phyloP scores from a whole-genome alignment of 1,140 invertebrate species.

The Ganaspis sp. region DNA sequence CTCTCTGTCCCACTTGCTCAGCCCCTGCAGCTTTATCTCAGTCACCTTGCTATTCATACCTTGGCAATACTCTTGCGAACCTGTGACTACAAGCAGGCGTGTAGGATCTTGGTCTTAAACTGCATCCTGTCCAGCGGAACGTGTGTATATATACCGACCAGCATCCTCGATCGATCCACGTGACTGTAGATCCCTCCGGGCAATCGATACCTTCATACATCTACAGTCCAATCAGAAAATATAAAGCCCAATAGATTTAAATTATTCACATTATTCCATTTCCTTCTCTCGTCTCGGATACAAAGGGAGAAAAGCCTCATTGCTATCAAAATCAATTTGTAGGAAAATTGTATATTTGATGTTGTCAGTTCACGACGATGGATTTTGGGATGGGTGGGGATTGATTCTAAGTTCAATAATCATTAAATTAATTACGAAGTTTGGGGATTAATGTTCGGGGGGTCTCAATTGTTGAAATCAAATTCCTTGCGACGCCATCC shows the following conservation, averaged over 20 bases:
- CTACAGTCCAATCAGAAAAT: conserved; percentile 39
- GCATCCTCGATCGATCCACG: conserved; percentile 47
- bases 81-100: conserved; percentile 52
- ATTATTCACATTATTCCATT: background rate
- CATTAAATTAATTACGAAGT: no score
- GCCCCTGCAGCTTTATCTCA: conserved; percentile 40
- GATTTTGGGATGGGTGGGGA: no score
- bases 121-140: conserved; percentile 51
- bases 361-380: no score
- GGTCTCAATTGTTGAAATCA: no score
- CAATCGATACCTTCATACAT: conserved; percentile 44
- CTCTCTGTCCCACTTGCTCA: conserved; percentile 35
- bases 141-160: background rate
- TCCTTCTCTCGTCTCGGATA: no score
- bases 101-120: conserved; percentile 54
- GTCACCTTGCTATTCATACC: conserved; percentile 48
- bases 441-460: no score
- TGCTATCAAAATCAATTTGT: no score
- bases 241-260: background rate
- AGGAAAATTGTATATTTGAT: no score
- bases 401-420: no score
- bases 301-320: no score
- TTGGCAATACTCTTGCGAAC: conserved; percentile 47
- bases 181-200: conserved; percentile 49
- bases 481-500: no score